Evolutionary conservation across 2,888 invertebrate species (phyloP).

Genomic region (Ceraclea dissimilis): DNA sequence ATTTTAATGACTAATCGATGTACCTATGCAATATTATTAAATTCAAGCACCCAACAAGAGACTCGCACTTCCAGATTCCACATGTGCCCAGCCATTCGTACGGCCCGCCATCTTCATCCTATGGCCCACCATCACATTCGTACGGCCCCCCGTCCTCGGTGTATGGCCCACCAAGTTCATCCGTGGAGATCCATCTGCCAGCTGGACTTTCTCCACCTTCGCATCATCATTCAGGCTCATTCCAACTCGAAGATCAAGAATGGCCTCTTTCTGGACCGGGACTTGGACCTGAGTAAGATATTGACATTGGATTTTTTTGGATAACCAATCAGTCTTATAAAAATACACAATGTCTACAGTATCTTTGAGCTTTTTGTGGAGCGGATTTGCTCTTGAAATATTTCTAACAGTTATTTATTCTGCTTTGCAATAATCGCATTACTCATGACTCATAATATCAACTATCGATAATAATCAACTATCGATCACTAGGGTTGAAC

Average conservation of each 20-base stretch:
- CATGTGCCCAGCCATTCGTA: not conserved
- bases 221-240: conserved; percentile 20
- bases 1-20: too few species aligned
- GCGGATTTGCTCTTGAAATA: too few species aligned
- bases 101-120: conserved; percentile 22
- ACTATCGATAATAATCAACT: too few species aligned
- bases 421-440: not conserved
- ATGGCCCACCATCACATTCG: conserved; percentile 1
- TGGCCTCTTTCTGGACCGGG: conserved; percentile 58
- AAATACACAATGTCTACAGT: not conserved
- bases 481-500: too few species aligned
- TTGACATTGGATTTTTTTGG: too few species aligned
- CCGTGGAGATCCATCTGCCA: conserved; percentile 19
- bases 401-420: not conserved
- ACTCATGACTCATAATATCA: not conserved
- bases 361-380: too few species aligned
- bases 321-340: not conserved
- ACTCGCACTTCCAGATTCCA: conserved; percentile 1
- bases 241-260: conserved; percentile 43
- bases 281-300: conserved; percentile 54
- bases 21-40: too few species aligned
- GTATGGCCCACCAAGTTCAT: not conserved
- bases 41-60: too few species aligned
- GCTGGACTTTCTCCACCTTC: conserved; percentile 31
- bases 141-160: conserved; percentile 31